Evolutionary conservation across 2,797 vertebrate genomes (phyloP).

Genomic region (Babyrousa celebensis): DNA sequence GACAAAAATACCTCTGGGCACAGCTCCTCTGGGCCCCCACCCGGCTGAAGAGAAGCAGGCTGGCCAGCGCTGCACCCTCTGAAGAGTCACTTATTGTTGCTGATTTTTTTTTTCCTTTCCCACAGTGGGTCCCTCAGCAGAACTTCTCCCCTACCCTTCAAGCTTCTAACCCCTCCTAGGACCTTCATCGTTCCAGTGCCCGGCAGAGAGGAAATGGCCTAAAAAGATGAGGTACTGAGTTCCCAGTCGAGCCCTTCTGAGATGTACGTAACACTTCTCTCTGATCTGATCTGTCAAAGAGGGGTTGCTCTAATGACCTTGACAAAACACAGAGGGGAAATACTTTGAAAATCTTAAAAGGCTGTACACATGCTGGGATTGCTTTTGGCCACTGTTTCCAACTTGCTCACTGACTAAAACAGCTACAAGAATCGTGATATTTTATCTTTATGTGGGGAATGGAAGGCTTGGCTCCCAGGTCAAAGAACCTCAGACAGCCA

Average conservation of each 20-base stretch:
- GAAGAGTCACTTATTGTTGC: neutral
- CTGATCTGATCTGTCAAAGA: neutral
- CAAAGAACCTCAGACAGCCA: neutral
- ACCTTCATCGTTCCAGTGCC: neutral
- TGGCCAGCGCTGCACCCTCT: neutral
- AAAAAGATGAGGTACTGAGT: neutral
- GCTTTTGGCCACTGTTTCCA: neutral
- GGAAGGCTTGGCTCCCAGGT: neutral
- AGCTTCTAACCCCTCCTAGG: neutral
- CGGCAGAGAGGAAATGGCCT: neutral
- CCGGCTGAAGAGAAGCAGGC: constrained; percentile 42
- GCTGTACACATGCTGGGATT: neutral
- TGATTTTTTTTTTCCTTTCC: neutral
- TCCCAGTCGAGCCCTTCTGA: neutral
- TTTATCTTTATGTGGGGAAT: neutral
- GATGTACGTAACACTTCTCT: neutral
- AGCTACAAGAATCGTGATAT: neutral
- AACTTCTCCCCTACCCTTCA: neutral
- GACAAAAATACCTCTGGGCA: constrained; percentile 85
- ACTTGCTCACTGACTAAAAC: neutral
- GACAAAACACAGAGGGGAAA: neutral
- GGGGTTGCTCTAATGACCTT: neutral
- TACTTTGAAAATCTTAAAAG: neutral
- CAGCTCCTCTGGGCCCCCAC: constrained; percentile 60
- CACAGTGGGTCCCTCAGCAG: neutral